phyloP scores from a whole-genome alignment of 1,140 invertebrate species.

The Drosophila rhopaloa region DNA sequence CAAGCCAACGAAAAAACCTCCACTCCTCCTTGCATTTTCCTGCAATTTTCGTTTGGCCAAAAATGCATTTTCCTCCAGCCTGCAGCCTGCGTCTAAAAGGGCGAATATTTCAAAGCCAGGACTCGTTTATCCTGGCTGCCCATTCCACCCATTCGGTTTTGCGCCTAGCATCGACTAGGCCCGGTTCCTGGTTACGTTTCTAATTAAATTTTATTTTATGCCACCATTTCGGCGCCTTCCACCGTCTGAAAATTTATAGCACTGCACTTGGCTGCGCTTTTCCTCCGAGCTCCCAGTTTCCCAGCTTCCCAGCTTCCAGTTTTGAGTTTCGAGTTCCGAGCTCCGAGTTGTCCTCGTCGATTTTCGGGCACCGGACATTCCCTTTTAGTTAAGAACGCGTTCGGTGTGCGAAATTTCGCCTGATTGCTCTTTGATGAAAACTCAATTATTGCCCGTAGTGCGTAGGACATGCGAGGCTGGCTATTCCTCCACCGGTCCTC shows the following conservation, averaged over 20 bases:
- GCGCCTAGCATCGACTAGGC: slow-evolving; percentile 10
- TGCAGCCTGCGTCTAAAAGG: slow-evolving; percentile 26
- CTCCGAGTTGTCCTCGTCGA: slow-evolving; percentile 19
- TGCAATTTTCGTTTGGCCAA: slow-evolving; percentile 65
- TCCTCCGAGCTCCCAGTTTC: slow-evolving; percentile 23
- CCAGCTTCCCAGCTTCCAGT: slow-evolving; percentile 9
- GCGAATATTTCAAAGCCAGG: slow-evolving; percentile 73
- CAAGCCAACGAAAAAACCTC: neutral
- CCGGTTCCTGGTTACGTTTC: slow-evolving; percentile 71
- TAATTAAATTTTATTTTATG: slow-evolving; percentile 84
- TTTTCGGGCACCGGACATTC: slow-evolving; percentile 33
- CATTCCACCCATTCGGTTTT: no score
- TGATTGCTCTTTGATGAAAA: slow-evolving; percentile 83
- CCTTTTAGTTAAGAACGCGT: slow-evolving; percentile 81
- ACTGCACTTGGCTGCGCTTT: slow-evolving; percentile 63
- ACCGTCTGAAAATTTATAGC: slow-evolving; percentile 66
- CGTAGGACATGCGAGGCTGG: slow-evolving; percentile 31
- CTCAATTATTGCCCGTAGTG: slow-evolving; percentile 72
- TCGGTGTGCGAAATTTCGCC: slow-evolving; percentile 81
- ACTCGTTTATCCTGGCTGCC: slow-evolving; percentile 46
- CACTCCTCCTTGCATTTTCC: slow-evolving; percentile 59
- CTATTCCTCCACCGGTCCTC: slow-evolving; percentile 4
- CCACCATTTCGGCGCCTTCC: slow-evolving; percentile 80
- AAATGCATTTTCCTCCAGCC: slow-evolving; percentile 67
- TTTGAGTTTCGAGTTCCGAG: slow-evolving; percentile 5